Percentiles rank a stretch among this genome's conserved stretches.
Evolutionary conservation across 1,140 invertebrate species (phyloP).

Genomic region (Centruroides vittatus): DNA sequence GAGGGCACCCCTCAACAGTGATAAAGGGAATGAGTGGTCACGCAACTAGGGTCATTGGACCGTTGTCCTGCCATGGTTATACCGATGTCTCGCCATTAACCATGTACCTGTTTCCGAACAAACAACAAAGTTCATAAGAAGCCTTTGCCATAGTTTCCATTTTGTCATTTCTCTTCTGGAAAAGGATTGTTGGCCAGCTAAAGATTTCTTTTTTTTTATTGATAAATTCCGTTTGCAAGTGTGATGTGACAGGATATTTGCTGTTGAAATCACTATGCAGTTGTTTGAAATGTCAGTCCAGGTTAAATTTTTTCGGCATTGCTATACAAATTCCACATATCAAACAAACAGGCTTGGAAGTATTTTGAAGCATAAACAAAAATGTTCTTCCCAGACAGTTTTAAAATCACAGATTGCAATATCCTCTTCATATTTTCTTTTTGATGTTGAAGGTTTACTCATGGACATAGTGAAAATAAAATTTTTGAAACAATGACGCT

Average conservation of each 20-base stretch:
- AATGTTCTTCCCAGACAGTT: too few relatives aligned
- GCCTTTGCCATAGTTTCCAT: neutral
- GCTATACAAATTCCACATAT: neutral
- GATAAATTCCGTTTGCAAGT: neutral
- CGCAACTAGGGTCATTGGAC: too few relatives aligned
- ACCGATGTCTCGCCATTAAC: too few relatives aligned
- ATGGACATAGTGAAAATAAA: neutral
- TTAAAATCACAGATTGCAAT: neutral
- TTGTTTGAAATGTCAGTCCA: neutral
- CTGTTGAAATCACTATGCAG: neutral
- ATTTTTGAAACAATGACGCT: neutral
- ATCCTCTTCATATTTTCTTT: neutral
- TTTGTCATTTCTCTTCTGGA: slow-evolving; percentile 2
- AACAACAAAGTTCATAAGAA: slow-evolving; percentile 3
- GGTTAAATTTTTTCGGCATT: neutral
- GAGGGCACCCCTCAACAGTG: too few relatives aligned
- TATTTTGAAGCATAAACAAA: neutral
- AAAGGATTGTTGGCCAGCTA: neutral
- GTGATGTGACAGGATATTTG: neutral
- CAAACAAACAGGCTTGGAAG: neutral
- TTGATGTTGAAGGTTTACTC: neutral
- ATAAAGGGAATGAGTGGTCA: too few relatives aligned
- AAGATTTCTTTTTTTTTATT: neutral
- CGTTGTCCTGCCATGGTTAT: too few relatives aligned
- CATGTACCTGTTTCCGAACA: too few relatives aligned